phyloP scores from a whole-genome alignment of 2,888 invertebrate genomes.

The Norana najaformis region DNA sequence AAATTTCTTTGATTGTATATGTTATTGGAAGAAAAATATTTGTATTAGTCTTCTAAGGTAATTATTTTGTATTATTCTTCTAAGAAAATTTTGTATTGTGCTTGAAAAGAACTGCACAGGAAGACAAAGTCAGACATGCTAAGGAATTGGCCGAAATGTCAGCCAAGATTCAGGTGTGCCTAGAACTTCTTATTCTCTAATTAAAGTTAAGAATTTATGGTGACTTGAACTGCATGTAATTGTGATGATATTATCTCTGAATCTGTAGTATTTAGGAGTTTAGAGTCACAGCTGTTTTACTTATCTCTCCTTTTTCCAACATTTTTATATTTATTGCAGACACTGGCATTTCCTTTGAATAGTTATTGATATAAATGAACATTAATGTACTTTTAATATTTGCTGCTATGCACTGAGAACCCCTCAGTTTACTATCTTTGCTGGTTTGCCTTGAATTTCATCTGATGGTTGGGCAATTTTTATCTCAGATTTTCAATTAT shows the following conservation, averaged over 20 bases:
- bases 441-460: background rate
- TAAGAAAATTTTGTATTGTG: background rate
- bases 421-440: background rate
- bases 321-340: background rate
- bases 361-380: background rate
- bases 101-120: conserved; percentile 45
- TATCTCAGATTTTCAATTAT: background rate
- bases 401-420: background rate
- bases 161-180: conserved; percentile 35
- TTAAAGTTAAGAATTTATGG: too few relatives aligned
- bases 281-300: background rate
- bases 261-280: background rate
- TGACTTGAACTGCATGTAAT: background rate
- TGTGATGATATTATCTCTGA: background rate
- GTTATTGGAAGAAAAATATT: background rate
- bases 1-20: background rate
- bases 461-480: background rate
- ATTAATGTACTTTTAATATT: background rate
- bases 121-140: conserved; percentile 44
- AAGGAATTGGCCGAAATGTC: conserved; percentile 36
- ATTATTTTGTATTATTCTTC: background rate
- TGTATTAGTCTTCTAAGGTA: background rate
- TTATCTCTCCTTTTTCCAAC: background rate
- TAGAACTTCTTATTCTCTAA: background rate
- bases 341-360: background rate